Conservation (phyloP, 2,797 vertebrate species). For the Scolopax bukidnonensis region DNA sequence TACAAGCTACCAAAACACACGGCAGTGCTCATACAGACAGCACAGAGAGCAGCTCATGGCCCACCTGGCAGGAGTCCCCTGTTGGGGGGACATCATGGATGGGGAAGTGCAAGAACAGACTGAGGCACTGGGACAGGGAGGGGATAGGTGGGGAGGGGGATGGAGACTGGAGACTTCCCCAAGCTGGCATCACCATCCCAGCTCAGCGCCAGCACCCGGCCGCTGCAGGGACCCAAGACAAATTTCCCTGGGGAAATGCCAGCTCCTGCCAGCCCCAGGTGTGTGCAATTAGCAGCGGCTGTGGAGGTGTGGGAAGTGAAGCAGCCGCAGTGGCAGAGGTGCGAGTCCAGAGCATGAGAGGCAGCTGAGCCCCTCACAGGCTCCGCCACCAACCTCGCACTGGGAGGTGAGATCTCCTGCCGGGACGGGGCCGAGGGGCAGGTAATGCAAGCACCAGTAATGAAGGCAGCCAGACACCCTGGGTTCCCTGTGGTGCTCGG, state of each 20-base stretch:
- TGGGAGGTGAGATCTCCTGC: neutral
- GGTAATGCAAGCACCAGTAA: neutral
- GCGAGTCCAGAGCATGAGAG: rapidly evolving
- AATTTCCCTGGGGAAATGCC: neutral
- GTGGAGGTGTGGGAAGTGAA: neutral
- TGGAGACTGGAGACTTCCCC: neutral
- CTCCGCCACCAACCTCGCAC: rapidly evolving
- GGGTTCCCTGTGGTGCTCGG: neutral
- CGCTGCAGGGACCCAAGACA: rapidly evolving
- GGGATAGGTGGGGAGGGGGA: neutral
- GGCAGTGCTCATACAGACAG: rapidly evolving
- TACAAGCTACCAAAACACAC: neutral
- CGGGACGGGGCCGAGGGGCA: rapidly evolving
- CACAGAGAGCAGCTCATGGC: rapidly evolving
- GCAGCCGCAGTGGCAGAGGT: neutral
- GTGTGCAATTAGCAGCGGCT: neutral
- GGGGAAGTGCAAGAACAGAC: neutral
- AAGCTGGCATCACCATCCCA: rapidly evolving
- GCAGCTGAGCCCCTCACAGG: neutral
- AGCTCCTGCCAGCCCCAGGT: rapidly evolving
- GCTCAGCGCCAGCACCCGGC: neutral
- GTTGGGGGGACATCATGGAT: neutral
- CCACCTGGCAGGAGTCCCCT: rapidly evolving
- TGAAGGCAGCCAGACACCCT: neutral
- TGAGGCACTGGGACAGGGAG: rapidly evolving